Base-by-base conservation (phyloP, 2,888 invertebrate genomes). In the Eustalomyia histrio region DNA sequence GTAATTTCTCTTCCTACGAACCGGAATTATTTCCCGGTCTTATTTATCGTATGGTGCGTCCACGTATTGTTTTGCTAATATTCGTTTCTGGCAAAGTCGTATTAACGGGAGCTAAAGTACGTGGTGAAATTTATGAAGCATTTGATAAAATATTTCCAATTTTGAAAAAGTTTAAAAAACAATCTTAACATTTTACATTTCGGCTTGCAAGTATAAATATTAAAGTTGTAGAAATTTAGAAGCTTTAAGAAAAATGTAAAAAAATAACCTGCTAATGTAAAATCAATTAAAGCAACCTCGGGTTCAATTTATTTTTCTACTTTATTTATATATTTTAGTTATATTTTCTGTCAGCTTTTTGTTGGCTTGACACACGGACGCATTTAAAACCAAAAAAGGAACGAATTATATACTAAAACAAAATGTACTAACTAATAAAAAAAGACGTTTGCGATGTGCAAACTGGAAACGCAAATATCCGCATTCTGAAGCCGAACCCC, bases 11-110 rank as follows among this genome's bases (percentile, higher is more conserved):
- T 87, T 94, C 94, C 1, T 99, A 99, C 90, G 99, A 99, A 91
- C 99, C 99, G 0, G 99, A 99, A 91, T 92, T 99, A 58, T 99
- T 99, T 90, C 99, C 99, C 57, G 99, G 99, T 84, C 93, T 99
- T 55, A 98, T 99, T 86, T 99, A 99, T 90, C 93, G 99, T 88
- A 97, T 99, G 97, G 97, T 99, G 72, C 96, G 97, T 90, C 99
- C 99, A 8, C 94, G 98, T 87, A 96, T 99, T 88, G 99, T 99
- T 5, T 92, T 99, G 83, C 92, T 99, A 65, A 99, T 99, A 87
- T 99, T 99, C 92, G 99, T 99, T 5, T 99, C 99, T 83, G 99
- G 99, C 63, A 99, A 99, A 93, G 95, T 99, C 80, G 99, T 99
- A 16, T 93, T 99, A 83, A 99, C 99, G 84, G 98, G 99, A 84